phyloP scores from a whole-genome alignment of 2,797 vertebrate species.

The Esox masquinongy region DNA sequence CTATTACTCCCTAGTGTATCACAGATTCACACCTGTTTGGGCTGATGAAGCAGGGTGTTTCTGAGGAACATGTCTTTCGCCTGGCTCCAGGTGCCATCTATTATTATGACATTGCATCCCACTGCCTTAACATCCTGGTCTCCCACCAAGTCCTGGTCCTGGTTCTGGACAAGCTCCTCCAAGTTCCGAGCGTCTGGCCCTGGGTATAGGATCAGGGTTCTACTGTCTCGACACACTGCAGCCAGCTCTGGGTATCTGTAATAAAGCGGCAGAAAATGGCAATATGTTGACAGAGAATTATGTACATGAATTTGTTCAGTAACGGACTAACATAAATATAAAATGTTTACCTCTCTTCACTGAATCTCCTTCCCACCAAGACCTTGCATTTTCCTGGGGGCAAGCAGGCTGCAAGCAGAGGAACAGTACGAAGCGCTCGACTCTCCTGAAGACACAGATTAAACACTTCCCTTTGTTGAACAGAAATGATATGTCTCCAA shows the following conservation, averaged over 20 bases:
- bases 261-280: no score
- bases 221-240: constrained; percentile 82
- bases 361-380: constrained; percentile 90
- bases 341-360: constrained; percentile 84
- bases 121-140: constrained; percentile 50
- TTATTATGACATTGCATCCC: constrained; percentile 86
- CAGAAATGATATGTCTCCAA: no score
- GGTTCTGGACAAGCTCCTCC: constrained; percentile 78
- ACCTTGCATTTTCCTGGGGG: constrained; percentile 89
- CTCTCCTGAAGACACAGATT: constrained; percentile 79
- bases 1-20: not conserved
- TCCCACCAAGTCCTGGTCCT: not conserved
- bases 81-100: constrained; percentile 98
- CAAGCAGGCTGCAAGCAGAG: constrained; percentile 90
- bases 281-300: no score
- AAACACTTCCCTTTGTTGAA: not conserved
- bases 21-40: constrained; percentile 83
- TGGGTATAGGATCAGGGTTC: constrained; percentile 90
- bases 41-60: constrained; percentile 89
- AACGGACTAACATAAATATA: not conserved
- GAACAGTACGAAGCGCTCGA: constrained; percentile 91
- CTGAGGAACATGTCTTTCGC: constrained; percentile 98
- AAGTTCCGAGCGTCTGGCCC: constrained; percentile 88
- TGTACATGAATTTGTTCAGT: no score
- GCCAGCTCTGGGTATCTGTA: constrained; percentile 66